Evolutionary conservation across 30 jellyfish, hydroid and myxozoan genomes (phyloP).

Genomic region (Sanderia malayensis): DNA sequence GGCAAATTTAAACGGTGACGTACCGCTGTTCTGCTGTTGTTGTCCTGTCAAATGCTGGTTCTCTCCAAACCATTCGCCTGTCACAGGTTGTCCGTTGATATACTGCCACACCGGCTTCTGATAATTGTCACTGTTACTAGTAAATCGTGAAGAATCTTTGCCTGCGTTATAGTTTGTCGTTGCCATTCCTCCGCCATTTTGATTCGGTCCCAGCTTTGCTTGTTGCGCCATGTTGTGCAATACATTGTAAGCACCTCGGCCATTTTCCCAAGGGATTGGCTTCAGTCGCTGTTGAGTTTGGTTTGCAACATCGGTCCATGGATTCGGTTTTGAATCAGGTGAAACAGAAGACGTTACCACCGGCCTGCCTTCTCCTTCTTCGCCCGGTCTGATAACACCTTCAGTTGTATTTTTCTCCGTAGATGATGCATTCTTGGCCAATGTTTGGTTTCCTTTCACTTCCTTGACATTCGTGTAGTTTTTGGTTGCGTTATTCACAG

Average conservation of each 20-base stretch:
- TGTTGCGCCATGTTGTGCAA: not conserved
- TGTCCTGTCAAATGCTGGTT: constrained; percentile 24
- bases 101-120: constrained; percentile 52
- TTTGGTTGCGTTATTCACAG: not conserved
- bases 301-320: constrained; percentile 52
- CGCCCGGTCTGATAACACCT: not conserved
- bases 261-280: constrained; percentile 58
- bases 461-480: not conserved
- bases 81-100: constrained; percentile 34
- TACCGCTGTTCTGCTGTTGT: constrained; percentile 16
- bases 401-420: not conserved
- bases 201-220: not conserved
- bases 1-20: constrained; percentile 61
- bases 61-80: constrained; percentile 17
- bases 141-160: not conserved
- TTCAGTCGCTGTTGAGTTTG: constrained; percentile 20
- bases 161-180: constrained; percentile 30
- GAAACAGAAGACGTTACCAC: constrained; percentile 3
- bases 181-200: constrained; percentile 24
- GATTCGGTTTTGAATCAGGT: constrained; percentile 13
- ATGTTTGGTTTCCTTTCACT: not conserved
- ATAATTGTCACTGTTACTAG: no score
- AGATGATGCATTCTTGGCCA: not conserved
- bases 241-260: constrained; percentile 48
- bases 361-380: not conserved